A percentile compares a stretch with the other conserved stretches of the same genome.
phyloP scores from a whole-genome alignment of 2,113 vertebrate species.

The Protomyctophum bolini region DNA sequence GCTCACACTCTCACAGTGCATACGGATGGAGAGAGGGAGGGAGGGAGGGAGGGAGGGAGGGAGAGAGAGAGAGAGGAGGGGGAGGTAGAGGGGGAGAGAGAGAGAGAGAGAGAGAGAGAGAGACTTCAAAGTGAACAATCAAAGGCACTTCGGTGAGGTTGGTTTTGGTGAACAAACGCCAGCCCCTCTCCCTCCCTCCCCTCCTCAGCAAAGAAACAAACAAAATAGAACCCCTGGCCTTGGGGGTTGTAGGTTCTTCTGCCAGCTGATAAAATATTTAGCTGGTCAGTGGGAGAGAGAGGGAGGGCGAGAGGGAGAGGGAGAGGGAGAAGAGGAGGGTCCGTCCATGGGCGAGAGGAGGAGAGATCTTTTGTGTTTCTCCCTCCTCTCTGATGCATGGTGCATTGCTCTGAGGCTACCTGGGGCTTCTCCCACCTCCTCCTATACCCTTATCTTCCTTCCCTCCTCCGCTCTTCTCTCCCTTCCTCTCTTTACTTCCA shows the following conservation, averaged over 20 bases:
- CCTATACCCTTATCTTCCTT: slow-evolving; percentile 5
- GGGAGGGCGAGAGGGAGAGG: neutral
- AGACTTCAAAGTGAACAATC: slow-evolving; percentile 74
- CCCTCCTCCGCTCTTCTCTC: slow-evolving; percentile 15
- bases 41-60: neutral
- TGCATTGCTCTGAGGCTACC: slow-evolving; percentile 69
- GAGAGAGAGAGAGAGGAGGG: slow-evolving; percentile 9
- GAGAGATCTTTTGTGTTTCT: slow-evolving; percentile 52
- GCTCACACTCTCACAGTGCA: slow-evolving; percentile 46
- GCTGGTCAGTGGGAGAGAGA: slow-evolving; percentile 63
- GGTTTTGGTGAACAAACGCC: slow-evolving; percentile 40
- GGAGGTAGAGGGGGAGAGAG: neutral
- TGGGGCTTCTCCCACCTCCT: slow-evolving; percentile 53
- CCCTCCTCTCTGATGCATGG: slow-evolving; percentile 44
- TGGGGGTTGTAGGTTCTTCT: slow-evolving; percentile 64
- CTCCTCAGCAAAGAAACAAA: slow-evolving; percentile 61
- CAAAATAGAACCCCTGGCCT: slow-evolving; percentile 59
- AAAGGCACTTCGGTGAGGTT: slow-evolving; percentile 49
- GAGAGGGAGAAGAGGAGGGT: slow-evolving; percentile 38
- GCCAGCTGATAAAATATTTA: slow-evolving; percentile 81
- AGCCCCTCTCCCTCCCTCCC: neutral
- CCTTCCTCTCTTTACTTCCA: neutral
- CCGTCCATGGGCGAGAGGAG: slow-evolving; percentile 22
- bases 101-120: slow-evolving; percentile 15
- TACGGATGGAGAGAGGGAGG: slow-evolving; percentile 18